These are phyloP conservation scores for Cephus rjabovi DNA, from an alignment of 2,888 invertebrate genomes.

Conservation along the genomic window DNA sequence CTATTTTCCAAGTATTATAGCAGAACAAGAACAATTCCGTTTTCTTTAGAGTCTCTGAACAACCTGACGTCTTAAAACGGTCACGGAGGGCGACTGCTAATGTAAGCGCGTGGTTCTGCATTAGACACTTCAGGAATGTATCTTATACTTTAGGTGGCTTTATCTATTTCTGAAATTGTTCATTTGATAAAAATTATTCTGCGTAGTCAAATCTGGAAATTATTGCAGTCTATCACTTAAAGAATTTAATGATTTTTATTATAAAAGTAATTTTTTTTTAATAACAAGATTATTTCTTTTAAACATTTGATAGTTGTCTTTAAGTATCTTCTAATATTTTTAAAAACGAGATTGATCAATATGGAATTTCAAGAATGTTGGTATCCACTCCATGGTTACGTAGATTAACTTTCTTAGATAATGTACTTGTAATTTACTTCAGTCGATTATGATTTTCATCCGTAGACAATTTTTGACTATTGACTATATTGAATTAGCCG, in stretches of 20 bases:
- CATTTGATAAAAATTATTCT: no score
- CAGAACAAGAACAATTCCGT: not conserved
- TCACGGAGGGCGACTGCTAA: not conserved
- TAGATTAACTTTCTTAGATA: not conserved
- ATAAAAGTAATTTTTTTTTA: not conserved
- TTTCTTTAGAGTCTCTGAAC: not conserved
- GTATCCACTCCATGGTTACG: not conserved
- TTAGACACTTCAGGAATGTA: not conserved
- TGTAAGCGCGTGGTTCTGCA: not conserved
- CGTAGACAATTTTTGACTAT: not conserved
- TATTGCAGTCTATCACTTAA: no score
- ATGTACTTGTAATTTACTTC: not conserved
- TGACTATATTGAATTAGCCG: not conserved
- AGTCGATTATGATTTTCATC: not conserved
- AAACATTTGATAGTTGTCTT: not conserved
- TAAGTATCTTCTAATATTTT: not conserved
- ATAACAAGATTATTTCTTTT: not conserved
- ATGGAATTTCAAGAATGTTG: not conserved
- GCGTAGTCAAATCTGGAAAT: no score
- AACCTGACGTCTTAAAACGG: not conserved
- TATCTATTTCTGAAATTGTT: not conserved
- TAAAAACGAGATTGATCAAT: not conserved
- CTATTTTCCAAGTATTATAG: not conserved
- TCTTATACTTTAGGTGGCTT: not conserved
- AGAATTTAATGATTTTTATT: not conserved